Conservation (phyloP, 2,113 vertebrate genomes). For the Macquaria australasica region DNA sequence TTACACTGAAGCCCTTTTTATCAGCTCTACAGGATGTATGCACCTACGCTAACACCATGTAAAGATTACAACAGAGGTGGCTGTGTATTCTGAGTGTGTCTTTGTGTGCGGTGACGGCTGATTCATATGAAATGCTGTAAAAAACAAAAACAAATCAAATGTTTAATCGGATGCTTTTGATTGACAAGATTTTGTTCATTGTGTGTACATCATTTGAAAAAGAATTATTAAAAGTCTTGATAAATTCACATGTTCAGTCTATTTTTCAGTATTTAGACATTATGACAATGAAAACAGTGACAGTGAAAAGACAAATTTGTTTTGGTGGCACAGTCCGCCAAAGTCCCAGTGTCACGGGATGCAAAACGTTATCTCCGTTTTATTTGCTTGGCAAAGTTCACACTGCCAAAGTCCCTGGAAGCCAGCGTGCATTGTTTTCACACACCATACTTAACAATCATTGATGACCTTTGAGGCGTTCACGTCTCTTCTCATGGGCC, state of each 20-base stretch:
- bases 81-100: constrained; percentile 47
- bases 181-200: constrained; percentile 63
- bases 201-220: constrained; percentile 73
- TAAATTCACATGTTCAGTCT: constrained; percentile 43
- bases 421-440: not conserved
- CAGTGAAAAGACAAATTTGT: no score
- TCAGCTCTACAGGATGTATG: constrained; percentile 42
- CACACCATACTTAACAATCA: constrained; percentile 11
- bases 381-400: constrained; percentile 36
- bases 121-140: constrained; percentile 59
- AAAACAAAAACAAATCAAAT: constrained; percentile 37
- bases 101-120: constrained; percentile 44
- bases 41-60: constrained; percentile 34
- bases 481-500: not conserved
- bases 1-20: constrained; percentile 54
- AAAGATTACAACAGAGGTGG: constrained; percentile 37
- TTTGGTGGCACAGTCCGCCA: not conserved
- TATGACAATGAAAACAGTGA: not conserved
- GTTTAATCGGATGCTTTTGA: constrained; percentile 71
- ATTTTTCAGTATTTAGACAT: not conserved
- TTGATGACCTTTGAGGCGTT: constrained; percentile 37
- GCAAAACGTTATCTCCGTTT: constrained; percentile 15
- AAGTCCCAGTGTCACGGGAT: constrained; percentile 2
- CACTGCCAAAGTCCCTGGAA: not conserved
- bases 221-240: constrained; percentile 77